Base-by-base conservation (phyloP, 35 echinoderm and acorn worm species). In the Ptychodera flava region DNA sequence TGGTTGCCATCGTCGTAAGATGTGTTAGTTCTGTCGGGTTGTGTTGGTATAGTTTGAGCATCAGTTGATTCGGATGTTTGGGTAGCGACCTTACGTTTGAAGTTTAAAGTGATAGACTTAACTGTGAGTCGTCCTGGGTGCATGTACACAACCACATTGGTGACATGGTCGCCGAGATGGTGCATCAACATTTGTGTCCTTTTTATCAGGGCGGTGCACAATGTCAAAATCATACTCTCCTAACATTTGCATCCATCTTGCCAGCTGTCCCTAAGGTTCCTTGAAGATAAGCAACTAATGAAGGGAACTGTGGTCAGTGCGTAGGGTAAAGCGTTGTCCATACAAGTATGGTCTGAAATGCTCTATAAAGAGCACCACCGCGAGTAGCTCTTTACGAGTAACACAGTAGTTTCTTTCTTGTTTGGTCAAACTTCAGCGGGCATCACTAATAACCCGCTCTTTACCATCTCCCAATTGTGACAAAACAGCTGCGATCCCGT, bases 151-250 rank as follows among this genome's bases (percentile, higher is more conserved):
- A n/a, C n/a, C n/a, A n/a, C n/a, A n/a, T n/a, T n/a, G n/a, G n/a
- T n/a, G n/a, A n/a, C n/a, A n/a, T n/a, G n/a, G n/a, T n/a, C n/a
- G n/a, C n/a, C 91, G 34, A 10, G 91, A 92, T 6, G 88, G 77
- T 0, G 86, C 91, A 78, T 92, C 91, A 31, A 86, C 86, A 88
- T 92, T 92, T 16, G 53, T 36, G 34, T 92, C 86, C 81, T 64
- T 14, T 37, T 33, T 84, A 6, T 86, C 86, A 28, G 86, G 31
- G 12, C 86, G 80, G 37, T 88, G 86, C 35, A 84, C 36, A 27
- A 92, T 31, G n/a, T 34, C 33, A 14, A 88, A 34, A 32, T 88
- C 33, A 79, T 92, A 92, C 35, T 92, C 35, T 34, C 36, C 28
- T 83, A 87, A 33, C 31, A 79, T 22, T 78, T 91, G 36, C 16